Percentiles rank a stretch among this genome's conserved stretches.
Conservation (phyloP, 2,113 vertebrate species). For the Fulica atra region DNA sequence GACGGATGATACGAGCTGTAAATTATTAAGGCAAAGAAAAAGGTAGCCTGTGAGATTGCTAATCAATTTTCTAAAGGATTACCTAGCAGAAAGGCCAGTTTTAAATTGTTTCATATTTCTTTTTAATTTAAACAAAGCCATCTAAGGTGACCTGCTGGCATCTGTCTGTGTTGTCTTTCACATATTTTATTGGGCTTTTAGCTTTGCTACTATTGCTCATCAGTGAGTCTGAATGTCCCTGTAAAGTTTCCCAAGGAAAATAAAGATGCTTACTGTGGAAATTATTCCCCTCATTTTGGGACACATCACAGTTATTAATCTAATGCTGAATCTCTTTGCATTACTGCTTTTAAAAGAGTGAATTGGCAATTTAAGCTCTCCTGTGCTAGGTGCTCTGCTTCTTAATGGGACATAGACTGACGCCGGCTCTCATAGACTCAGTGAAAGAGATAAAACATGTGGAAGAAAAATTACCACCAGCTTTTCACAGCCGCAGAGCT, state of each 20-base stretch:
- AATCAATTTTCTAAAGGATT: conserved; percentile 43
- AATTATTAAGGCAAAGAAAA: conserved; percentile 20
- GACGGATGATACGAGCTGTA: background rate
- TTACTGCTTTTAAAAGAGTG: background rate
- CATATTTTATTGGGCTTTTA: conserved; percentile 23
- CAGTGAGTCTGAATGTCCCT: background rate
- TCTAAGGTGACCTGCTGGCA: conserved; percentile 7
- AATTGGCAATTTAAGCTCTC: background rate
- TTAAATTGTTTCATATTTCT: conserved; percentile 51
- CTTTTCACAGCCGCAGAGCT: background rate
- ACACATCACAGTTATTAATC: conserved; percentile 24
- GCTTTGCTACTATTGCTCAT: background rate
- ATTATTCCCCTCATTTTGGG: conserved; percentile 34
- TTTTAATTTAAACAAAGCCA: conserved; percentile 42
- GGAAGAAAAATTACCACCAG: background rate
- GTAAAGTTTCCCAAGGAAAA: conserved; percentile 28
- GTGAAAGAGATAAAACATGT: background rate
- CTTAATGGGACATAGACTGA: background rate
- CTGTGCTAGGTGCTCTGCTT: background rate
- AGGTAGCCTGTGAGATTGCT: conserved; percentile 9
- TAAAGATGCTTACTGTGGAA: background rate
- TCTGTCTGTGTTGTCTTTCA: conserved; percentile 36
- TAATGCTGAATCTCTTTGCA: background rate
- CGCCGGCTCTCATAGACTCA: background rate
- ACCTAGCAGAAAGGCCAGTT: background rate